Evolutionary conservation across 2,888 invertebrate species (phyloP), one percentile per base, ranked within the genome.

Genomic region (Macaria notata): DNA sequence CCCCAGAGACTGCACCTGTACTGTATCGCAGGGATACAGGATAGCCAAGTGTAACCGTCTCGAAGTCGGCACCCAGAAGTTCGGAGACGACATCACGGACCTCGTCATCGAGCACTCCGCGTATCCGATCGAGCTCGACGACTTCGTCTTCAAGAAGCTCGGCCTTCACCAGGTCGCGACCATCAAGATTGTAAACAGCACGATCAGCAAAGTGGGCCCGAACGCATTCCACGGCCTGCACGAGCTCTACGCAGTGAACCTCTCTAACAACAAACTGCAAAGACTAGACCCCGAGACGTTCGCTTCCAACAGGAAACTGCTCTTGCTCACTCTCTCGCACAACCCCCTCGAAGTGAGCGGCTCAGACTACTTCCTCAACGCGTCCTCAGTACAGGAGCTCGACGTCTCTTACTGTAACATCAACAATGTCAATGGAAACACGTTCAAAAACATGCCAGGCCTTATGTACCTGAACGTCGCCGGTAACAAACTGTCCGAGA

Each of bases 391-490:
- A 46, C 94, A 95, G 69, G 95, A 96, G 76, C 87, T 96, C 36
- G 94, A 94, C 70, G 89, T 96, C 46, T 95, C 95, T 3, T 93
- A 93, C 66, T 95, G 96, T 79, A 93, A 94, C 59, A 87, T 96
- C 66, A 88, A 92, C 63, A 92, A 93, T 70, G 88, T 96, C 55
- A 93, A 94, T 3, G 92, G 93, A 30, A 92, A 92, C 46, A 93
- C 94, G 0, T 95, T 96, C 73, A 88, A 91, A 7, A 92, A 94
- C 66, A 93, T 95, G 86, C 88, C 92, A 6, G 94, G 93, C 59
- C 92, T 95, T 41, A 93, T 93, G 72, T 95, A 94, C 74, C 88
- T 95, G 49, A 95, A 94, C 73, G 84, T 96, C 58, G 93, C 94
- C 36, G 93, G 94, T 53, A 96, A 96, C 73, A 92, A 92, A 53